Evolutionary conservation across 2,113 vertebrate genomes (phyloP), one percentile per base, ranked within the genome.

Genomic region (Odontophorus gujanensis): DNA sequence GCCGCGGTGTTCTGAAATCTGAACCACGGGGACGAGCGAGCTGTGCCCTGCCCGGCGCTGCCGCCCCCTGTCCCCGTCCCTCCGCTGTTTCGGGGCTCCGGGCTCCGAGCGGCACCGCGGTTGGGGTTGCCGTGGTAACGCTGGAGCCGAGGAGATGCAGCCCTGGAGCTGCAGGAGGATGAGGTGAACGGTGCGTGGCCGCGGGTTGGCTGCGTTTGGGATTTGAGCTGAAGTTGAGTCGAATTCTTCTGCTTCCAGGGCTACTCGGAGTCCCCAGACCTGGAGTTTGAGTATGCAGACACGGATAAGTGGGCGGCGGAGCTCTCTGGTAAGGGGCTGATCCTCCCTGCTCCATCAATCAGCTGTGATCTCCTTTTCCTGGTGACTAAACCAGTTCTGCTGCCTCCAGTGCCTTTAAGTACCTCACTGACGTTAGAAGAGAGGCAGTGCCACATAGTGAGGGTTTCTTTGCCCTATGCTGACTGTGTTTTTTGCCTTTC

Each of bases 241-340:
- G 66, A 19, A 15, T 53, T 59, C 13, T 42, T 13, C 30, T 13
- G 12, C 78, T 82, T 79, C 10, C 96, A 99, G 99, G 99, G 99
- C 42, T 98, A 98, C 84, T 99, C 98, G 0, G 99, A 99, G 85
- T 98, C 98, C 5, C 99, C 99, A 61, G 99, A 99, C 94, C 97
- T 99, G 19, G 99, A 99, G 94, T 99, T 99, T 97, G 98, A 99
- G 53, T 99, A 99, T 95, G 98, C 98, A 13, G 99, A 99, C 72
- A 98, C 98, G 0, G 99, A 99, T 96, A 99, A 98, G 87, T 99
- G 99, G 99, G 97, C 98, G 32, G 97, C 98, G 67, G 99, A 99
- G 93, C 97, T 99, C 21, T 99, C 99, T 22, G 99, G 99, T 99
- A 96, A 90, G 96, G 45, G 55, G 19, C n/a, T 30, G 2, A 1